phyloP scores from a whole-genome alignment of 2,888 invertebrate genomes.

The Pterostichus niger region DNA sequence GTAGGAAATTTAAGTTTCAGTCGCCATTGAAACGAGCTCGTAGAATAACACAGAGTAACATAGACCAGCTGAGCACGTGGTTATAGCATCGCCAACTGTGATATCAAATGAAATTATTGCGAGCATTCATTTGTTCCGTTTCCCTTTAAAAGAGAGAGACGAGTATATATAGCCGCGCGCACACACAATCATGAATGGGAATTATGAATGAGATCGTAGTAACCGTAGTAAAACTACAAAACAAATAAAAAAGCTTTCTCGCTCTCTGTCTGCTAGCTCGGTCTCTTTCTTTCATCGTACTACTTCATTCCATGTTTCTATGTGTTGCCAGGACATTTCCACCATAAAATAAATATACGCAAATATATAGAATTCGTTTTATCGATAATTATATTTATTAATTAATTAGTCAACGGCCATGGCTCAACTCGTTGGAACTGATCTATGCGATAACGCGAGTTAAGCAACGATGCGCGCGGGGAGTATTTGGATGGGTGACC shows the following conservation, averaged over 20 bases:
- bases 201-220: slow-evolving; percentile 76
- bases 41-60: too few relatives aligned
- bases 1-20: too few relatives aligned
- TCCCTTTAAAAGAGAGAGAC: slow-evolving; percentile 63
- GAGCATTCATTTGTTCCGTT: slow-evolving; percentile 58
- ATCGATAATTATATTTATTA: too few relatives aligned
- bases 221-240: slow-evolving; percentile 77
- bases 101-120: slow-evolving; percentile 65
- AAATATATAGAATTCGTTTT: too few relatives aligned
- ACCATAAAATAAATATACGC: background rate
- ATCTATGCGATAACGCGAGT: too few relatives aligned
- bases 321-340: too few relatives aligned
- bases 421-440: too few relatives aligned
- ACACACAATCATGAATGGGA: slow-evolving; percentile 73
- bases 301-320: slow-evolving; percentile 52
- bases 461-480: too few relatives aligned
- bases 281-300: slow-evolving; percentile 57
- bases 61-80: too few relatives aligned
- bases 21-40: too few relatives aligned
- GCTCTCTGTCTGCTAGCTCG: slow-evolving; percentile 7
- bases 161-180: slow-evolving; percentile 41
- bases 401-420: too few relatives aligned
- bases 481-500: too few relatives aligned
- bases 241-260: slow-evolving; percentile 75
- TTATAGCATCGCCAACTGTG: background rate